Percentiles rank a stretch among this genome's conserved stretches.
These are phyloP conservation scores for Drosophila pachea DNA, from an alignment of 1,140 invertebrate genomes.

Conservation along the genomic window DNA sequence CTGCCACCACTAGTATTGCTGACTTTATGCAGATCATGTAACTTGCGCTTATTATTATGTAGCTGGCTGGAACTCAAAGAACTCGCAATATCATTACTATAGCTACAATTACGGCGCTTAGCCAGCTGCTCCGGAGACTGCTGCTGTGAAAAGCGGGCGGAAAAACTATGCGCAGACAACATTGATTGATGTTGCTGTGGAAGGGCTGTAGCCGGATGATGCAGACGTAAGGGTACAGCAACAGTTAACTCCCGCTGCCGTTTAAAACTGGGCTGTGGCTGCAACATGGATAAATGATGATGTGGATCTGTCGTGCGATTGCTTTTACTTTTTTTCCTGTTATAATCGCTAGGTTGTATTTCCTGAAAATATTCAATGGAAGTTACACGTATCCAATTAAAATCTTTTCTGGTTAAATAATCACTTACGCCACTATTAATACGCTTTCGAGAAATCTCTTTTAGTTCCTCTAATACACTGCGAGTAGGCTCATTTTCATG, in stretches of 20 bases:
- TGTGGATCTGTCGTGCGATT: constrained; percentile 48
- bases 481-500: constrained; percentile 77
- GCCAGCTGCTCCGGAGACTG: constrained; percentile 63
- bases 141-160: constrained; percentile 30
- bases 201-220: constrained; percentile 21
- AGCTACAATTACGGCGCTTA: constrained; percentile 68
- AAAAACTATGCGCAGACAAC: constrained; percentile 29
- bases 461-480: constrained; percentile 80
- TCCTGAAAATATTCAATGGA: constrained; percentile 56
- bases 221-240: constrained; percentile 26
- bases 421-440: constrained; percentile 79
- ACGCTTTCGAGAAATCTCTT: constrained; percentile 80
- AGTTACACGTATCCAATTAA: constrained; percentile 25
- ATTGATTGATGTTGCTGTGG: constrained; percentile 3
- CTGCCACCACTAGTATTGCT: constrained; percentile 2
- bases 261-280: constrained; percentile 31
- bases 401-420: not conserved
- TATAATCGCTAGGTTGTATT: constrained; percentile 43
- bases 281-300: constrained; percentile 14
- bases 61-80: constrained; percentile 72
- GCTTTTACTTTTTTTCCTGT: constrained; percentile 66
- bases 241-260: constrained; percentile 48
- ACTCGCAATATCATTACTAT: constrained; percentile 74
- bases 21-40: constrained; percentile 39
- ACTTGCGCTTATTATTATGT: constrained; percentile 61